These are phyloP conservation scores for Drosophila tani DNA, from an alignment of 1,140 invertebrate genomes.

Conservation along the genomic window DNA sequence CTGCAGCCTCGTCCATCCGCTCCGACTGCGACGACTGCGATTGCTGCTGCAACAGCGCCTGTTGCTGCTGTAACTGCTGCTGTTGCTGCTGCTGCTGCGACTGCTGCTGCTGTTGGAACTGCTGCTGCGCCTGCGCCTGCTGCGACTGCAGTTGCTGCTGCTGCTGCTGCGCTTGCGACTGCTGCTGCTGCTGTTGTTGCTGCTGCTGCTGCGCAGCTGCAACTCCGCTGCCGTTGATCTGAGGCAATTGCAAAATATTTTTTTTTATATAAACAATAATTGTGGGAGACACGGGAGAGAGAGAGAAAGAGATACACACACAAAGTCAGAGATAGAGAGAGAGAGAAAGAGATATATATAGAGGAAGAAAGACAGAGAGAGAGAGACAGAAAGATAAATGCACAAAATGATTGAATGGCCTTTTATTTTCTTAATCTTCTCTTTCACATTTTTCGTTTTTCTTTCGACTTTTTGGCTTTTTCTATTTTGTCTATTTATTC, in stretches of 20 bases:
- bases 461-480: constrained; percentile 35
- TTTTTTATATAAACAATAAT: constrained; percentile 73
- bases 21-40: constrained; percentile 9
- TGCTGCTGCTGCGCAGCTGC: constrained; percentile 55
- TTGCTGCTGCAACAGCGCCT: constrained; percentile 19
- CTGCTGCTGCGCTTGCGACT: constrained; percentile 48
- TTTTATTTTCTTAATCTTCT: constrained; percentile 6
- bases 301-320: constrained; percentile 70
- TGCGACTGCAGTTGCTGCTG: constrained; percentile 50
- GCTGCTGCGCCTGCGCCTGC: constrained; percentile 36
- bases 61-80: constrained; percentile 26
- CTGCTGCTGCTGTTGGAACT: constrained; percentile 34
- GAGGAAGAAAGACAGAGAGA: constrained; percentile 42
- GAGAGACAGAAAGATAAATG: constrained; percentile 75
- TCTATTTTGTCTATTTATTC: constrained; percentile 19
- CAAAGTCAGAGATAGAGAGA: constrained; percentile 56
- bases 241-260: constrained; percentile 61
- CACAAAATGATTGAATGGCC: constrained; percentile 74
- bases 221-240: constrained; percentile 74
- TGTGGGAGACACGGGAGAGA: constrained; percentile 61
- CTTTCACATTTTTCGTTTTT: constrained; percentile 27
- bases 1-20: constrained; percentile 4
- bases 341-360: constrained; percentile 28
- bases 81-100: constrained; percentile 34
- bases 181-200: constrained; percentile 41